Evolutionary conservation across 1,140 invertebrate genomes (phyloP), one percentile per base, ranked within the genome.

Genomic region (Solenopsis invicta): DNA sequence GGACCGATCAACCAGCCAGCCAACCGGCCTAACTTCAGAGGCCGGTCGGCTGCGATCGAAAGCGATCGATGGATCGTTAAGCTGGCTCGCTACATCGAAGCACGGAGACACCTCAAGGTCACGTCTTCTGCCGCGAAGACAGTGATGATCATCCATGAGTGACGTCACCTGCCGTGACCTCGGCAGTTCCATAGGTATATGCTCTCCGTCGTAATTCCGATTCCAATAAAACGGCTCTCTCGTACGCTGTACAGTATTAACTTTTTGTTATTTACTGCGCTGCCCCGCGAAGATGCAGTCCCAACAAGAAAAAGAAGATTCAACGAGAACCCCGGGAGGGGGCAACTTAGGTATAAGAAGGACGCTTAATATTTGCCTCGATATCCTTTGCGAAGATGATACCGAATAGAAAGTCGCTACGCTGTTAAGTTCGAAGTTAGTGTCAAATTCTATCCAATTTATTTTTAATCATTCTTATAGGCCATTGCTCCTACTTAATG

Each of bases 171-270:
- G 34, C 72, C 56, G 59, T 81, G 88, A 86, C 89, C 85, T 78
- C 76, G 85, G 41, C 24, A 29, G 59, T 69, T 74, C 72, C 84
- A 48, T 71, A 75, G 82, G 59, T 59, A 59, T 37, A 45, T 45
- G 62, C 41, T 67, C 34, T 54, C 34, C 54, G 56, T 66, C 75
- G 93, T 91, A 91, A 93, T 93, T 91, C 89, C 92, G 89, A 92
- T 93, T 90, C 82, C 85, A 91, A 91, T 91, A 89, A 93, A 90
- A 92, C 82, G 85, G 75, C 86, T 86, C 80, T 56, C 64, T 56
- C 12, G 48, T 34, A 37, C 41, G 54, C 37, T 48, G 66, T 61
- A 48, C 52, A 24, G 37, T 84, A 61, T 84, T 84, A 61, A 75
- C 29, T 84, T 75, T 84, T 84, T 75, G 10, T 75, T 75, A 84